Evolutionary conservation across 2,888 invertebrate species (phyloP), one percentile per base, ranked within the genome.

Genomic region (Eupithecia dodoneata): DNA sequence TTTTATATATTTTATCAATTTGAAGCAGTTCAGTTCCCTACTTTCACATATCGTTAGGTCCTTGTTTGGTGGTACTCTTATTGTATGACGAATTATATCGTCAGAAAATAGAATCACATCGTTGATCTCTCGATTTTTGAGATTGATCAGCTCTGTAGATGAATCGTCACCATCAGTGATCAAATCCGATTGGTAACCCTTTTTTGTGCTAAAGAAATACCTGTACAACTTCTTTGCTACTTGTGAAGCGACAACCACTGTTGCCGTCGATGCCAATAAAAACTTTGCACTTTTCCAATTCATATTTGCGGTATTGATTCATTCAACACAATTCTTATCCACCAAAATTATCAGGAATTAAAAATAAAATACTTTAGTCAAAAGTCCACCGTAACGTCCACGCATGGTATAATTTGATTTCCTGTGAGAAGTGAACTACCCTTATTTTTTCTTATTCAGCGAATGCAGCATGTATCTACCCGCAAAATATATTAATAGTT

Each of bases 41-140:
- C 93, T 94, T 87, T 94, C 92, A 86, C 93, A 92, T 82, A 93
- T 89, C 30, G 89, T 90, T 78, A 93, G 81, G 70, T 93, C 91
- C 81, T 89, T 93, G 76, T 91, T 94, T 2, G 92, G 89, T 80
- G 92, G 90, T 72, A 93, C 85, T 87, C 85, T 90, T 80, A 93
- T 89, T 4, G 92, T 90, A 76, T 93, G 93, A 72, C 90, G 91
- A 76, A 92, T 86, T 72, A 91, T 83, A 81, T 93, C 92, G 81
- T 94, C 93, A n/a, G 95, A 93, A 83, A 95, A 95, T 81, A 95
- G 84, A 85, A 95, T 94, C 0, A 95, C 95, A 83, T 95, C 95
- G 80, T 94, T 94, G 80, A 95, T 94, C 85, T 95, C 95, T 81
- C 92, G 91, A 83, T 91, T 92, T 83, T 88, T 95, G 59, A 85